These are phyloP conservation scores for Drosophila mojavensis DNA, from an alignment of 1,140 invertebrate genomes.

Conservation along the genomic window DNA sequence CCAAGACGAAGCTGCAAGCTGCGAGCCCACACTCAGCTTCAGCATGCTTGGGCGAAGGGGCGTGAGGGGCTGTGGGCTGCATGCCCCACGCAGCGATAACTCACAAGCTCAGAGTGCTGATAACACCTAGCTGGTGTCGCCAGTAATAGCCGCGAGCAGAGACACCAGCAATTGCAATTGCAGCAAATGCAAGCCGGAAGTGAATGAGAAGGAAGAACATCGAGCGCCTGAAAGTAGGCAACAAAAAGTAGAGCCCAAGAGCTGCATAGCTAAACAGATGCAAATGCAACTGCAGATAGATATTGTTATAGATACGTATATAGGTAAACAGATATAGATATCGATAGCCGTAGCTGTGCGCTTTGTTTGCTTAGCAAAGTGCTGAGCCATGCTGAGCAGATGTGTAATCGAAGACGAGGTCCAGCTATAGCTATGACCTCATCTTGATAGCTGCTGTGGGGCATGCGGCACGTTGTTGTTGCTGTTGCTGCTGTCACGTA, in stretches of 20 bases:
- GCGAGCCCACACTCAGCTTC: conserved; percentile 48
- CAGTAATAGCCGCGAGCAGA: conserved; percentile 32
- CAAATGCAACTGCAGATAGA: conserved; percentile 2
- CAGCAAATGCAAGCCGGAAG: conserved; percentile 52
- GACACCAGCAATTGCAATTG: conserved; percentile 68
- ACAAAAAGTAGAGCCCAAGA: not conserved
- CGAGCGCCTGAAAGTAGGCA: conserved; percentile 60
- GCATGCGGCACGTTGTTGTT: conserved; percentile 25
- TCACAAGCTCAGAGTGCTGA: conserved; percentile 35
- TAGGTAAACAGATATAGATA: not conserved
- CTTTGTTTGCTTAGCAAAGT: conserved; percentile 71
- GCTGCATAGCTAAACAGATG: conserved; percentile 12
- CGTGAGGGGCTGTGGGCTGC: conserved; percentile 22
- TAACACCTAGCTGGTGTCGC: conserved; percentile 46
- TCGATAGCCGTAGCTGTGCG: conserved; percentile 19
- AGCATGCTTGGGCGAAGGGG: conserved; percentile 61
- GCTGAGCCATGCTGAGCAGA: conserved; percentile 52
- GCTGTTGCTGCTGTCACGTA: conserved; percentile 38
- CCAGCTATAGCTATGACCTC: conserved; percentile 51
- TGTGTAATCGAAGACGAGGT: conserved; percentile 72
- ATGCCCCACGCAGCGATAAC: conserved; percentile 22
- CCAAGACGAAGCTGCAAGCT: conserved; percentile 3
- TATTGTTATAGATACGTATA: not conserved
- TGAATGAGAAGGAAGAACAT: not conserved
- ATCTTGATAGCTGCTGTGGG: conserved; percentile 54